These are phyloP conservation scores for Geotrupes spiniger DNA, from an alignment of 2,888 invertebrate genomes.

Conservation along the genomic window DNA sequence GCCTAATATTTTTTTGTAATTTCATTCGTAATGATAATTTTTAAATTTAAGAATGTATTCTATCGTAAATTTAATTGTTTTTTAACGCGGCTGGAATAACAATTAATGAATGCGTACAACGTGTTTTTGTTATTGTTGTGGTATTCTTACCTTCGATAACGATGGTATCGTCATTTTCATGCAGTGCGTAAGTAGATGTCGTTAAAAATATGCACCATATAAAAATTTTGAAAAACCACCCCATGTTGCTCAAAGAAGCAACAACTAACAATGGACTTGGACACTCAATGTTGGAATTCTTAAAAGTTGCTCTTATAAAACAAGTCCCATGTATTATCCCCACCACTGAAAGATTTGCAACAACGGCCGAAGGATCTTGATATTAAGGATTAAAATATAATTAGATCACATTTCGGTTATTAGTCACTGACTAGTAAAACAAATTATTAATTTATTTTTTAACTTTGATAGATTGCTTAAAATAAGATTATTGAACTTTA, in stretches of 20 bases:
- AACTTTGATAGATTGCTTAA: slow-evolving; percentile 9
- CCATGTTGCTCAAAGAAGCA: slow-evolving; percentile 32
- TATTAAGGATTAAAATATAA: slow-evolving; percentile 9
- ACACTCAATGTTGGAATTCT: slow-evolving; percentile 43
- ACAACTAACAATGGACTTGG: slow-evolving; percentile 29
- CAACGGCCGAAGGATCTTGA: slow-evolving; percentile 23
- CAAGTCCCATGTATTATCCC: slow-evolving; percentile 29
- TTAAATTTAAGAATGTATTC: too few relatives aligned
- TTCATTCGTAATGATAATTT: too few relatives aligned
- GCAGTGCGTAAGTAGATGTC: slow-evolving; percentile 24
- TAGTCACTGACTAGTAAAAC: slow-evolving; percentile 11
- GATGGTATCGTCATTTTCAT: slow-evolving; percentile 31
- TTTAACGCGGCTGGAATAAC: too few relatives aligned
- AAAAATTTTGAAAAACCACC: slow-evolving; percentile 33
- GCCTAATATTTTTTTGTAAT: too few relatives aligned
- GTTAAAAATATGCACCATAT: slow-evolving; percentile 29
- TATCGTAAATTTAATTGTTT: too few relatives aligned
- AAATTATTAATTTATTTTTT: slow-evolving; percentile 11
- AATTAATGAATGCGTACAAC: too few relatives aligned
- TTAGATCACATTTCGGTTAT: slow-evolving; percentile 7
- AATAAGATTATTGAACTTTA: slow-evolving; percentile 15
- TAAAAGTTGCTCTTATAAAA: slow-evolving; percentile 46
- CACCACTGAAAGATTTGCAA: slow-evolving; percentile 31
- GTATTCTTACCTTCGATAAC: slow-evolving; percentile 38
- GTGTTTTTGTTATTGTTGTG: neutral